These are phyloP conservation scores for Bellardia bayeri DNA, from an alignment of 2,888 invertebrate species.

Conservation along the genomic window DNA sequence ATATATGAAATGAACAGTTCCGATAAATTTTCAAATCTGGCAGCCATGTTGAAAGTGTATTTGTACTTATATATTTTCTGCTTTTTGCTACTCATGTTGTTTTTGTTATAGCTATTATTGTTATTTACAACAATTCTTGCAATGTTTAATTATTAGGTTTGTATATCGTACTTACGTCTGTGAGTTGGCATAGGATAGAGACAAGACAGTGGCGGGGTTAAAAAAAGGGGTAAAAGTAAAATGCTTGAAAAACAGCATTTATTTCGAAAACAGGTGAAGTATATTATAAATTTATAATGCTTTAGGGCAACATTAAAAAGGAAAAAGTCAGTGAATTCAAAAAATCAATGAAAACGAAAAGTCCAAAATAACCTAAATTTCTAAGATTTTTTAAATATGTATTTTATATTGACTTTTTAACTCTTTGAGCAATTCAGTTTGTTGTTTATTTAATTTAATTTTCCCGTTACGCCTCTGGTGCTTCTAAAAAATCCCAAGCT, in stretches of 20 bases:
- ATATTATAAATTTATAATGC: too few species aligned
- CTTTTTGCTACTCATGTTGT: slow-evolving; percentile 33
- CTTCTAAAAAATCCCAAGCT: slow-evolving; percentile 61
- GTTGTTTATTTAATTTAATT: not conserved
- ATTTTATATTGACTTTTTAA: too few species aligned
- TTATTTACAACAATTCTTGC: slow-evolving; percentile 66
- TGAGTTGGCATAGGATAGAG: slow-evolving; percentile 52
- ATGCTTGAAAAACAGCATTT: too few species aligned
- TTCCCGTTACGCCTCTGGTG: slow-evolving; percentile 38
- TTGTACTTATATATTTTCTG: slow-evolving; percentile 30
- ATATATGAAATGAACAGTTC: not conserved
- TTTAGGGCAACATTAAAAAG: too few species aligned
- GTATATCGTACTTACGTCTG: slow-evolving; percentile 28
- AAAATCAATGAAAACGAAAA: too few species aligned
- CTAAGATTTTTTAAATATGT: not conserved
- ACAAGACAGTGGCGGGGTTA: slow-evolving; percentile 27
- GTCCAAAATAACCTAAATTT: not conserved
- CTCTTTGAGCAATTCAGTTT: too few species aligned
- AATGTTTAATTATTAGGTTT: slow-evolving; percentile 71
- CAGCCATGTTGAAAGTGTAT: not conserved
- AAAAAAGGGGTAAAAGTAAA: not conserved
- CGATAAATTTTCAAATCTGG: slow-evolving; percentile 4
- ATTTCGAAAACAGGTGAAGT: not conserved
- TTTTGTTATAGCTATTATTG: slow-evolving; percentile 17
- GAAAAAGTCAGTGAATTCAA: too few species aligned